Base-by-base conservation (phyloP, 2,797 vertebrate species). In the Acrossocheilus wenchowensis region DNA sequence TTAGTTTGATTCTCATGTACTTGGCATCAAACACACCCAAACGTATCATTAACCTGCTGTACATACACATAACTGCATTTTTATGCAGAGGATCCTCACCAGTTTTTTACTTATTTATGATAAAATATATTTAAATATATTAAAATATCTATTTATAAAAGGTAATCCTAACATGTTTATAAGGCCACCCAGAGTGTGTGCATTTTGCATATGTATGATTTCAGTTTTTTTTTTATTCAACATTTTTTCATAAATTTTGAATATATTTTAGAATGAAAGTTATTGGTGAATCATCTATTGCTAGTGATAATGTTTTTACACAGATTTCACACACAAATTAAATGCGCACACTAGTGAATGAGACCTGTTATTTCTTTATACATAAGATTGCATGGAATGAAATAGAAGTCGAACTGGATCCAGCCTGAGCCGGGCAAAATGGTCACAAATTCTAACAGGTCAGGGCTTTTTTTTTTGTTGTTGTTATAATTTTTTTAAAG, bases 401-500 rank as follows among this genome's bases (percentile, higher is more conserved):
- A 11, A 90, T 83, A 81, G 19, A 82, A 0, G 90, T 93, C 15
- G 93, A 95, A 26, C 90, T 96, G 14, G 94, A 95, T 90, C 92
- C 93, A 0, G 71, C 50, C 50, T 1, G 88, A 94, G 83, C 19
- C 90, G n/a, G 93, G 83, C 82, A 95, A 95, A 90, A 26, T 0
- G 23, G 92, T 96, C 87, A 95, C 94, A 34, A 85, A 45, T n/a
- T 89, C 88, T 12, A 95, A 96, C 91, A 95, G 88, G 95, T 95
- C 68, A 9, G 90, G 8, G 4, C 2, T 52, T 30, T 89, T 82
- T 7, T 0, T 30, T 30, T 50, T 5, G 6, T 17, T 14, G 15
- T 48, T 1, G 1, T 48, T 41, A 41, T 41, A 41, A 41, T 48
- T 5, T 50, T 15, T 17, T 50, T 17, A 5, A 6, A 50, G 15